Conservation (phyloP, 1,140 invertebrate species). For the Mya arenaria region DNA sequence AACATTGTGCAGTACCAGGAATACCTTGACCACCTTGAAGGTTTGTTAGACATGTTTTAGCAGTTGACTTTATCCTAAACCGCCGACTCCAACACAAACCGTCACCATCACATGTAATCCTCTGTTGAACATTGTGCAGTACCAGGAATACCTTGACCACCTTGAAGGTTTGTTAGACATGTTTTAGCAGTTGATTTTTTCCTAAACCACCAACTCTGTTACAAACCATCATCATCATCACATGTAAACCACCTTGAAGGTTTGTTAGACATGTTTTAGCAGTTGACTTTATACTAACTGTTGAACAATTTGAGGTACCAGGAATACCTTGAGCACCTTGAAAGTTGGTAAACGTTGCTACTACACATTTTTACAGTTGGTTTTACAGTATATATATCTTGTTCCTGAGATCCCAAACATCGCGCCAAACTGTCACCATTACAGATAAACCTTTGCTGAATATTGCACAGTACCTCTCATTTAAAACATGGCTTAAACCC, state of each 20-base stretch:
- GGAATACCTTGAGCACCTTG: constrained; percentile 72
- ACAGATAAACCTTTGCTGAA: constrained; percentile 81
- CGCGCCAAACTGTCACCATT: constrained; percentile 80
- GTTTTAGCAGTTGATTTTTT: too few relatives aligned
- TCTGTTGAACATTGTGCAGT: constrained; percentile 76
- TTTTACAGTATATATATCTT: too few relatives aligned
- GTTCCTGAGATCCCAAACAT: constrained; percentile 78
- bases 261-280: too few relatives aligned
- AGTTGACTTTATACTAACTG: too few relatives aligned
- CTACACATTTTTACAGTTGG: background rate
- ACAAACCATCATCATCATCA: too few relatives aligned
- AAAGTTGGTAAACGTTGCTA: constrained; percentile 41
- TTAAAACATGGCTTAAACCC: too few relatives aligned
- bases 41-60: too few relatives aligned
- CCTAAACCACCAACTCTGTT: too few relatives aligned
- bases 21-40: constrained; percentile 70
- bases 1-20: constrained; percentile 75
- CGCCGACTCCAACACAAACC: too few relatives aligned
- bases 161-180: constrained; percentile 54
- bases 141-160: constrained; percentile 74
- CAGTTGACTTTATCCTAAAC: too few relatives aligned
- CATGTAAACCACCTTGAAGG: constrained; percentile 75
- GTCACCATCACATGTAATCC: constrained; percentile 83
- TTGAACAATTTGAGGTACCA: constrained; percentile 76
- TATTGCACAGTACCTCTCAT: constrained; percentile 76